phyloP scores from a whole-genome alignment of 2,797 vertebrate species.

The Prionace glauca region DNA sequence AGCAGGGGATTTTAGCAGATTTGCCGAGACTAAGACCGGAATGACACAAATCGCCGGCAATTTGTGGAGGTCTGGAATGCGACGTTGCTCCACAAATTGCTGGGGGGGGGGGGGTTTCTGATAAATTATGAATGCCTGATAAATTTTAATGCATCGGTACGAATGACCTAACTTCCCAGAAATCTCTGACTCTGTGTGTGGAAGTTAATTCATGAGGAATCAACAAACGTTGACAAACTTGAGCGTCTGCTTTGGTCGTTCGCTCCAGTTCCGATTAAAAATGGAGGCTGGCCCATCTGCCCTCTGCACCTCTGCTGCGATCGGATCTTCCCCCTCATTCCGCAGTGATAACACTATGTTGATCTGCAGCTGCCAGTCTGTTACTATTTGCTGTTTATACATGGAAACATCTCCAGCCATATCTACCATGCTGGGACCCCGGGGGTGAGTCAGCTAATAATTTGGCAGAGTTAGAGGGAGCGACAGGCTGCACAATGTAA shows the following conservation, averaged over 20 bases:
- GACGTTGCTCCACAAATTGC: not conserved
- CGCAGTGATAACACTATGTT: not conserved
- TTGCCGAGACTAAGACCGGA: too few relatives aligned
- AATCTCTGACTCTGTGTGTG: not conserved
- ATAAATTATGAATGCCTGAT: not conserved
- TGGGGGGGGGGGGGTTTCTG: too few relatives aligned
- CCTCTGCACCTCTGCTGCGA: not conserved
- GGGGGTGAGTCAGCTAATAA: not conserved
- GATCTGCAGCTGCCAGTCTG: slow-evolving; percentile 1
- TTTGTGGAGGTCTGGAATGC: too few relatives aligned
- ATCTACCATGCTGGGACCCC: not conserved
- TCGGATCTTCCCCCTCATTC: not conserved
- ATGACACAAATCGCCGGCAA: too few relatives aligned
- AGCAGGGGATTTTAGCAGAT: not conserved
- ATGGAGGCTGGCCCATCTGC: too few relatives aligned
- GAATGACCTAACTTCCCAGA: not conserved
- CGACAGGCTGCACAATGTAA: slow-evolving; percentile 26
- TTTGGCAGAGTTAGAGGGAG: not conserved
- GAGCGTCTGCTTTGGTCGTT: not conserved
- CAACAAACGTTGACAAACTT: too few relatives aligned
- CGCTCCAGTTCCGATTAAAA: not conserved
- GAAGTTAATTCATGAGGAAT: not conserved
- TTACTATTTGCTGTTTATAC: not conserved
- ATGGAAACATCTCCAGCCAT: not conserved
- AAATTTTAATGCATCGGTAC: not conserved